Evolutionary conservation across 2,888 invertebrate genomes (phyloP), one percentile per base, ranked within the genome.

Genomic region (Drosophila incognita): DNA sequence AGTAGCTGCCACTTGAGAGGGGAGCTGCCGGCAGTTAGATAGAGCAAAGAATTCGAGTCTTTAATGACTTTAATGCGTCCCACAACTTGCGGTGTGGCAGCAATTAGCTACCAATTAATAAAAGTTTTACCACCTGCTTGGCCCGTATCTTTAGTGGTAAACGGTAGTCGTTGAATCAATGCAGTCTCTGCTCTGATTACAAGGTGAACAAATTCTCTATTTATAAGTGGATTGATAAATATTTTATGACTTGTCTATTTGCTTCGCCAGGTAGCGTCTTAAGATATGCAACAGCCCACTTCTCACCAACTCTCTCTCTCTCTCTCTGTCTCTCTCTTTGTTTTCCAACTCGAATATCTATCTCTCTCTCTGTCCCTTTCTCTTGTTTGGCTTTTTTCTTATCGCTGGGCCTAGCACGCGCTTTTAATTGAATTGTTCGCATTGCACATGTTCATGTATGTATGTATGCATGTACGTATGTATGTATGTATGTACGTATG

Each of bases 61-160:
- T 21, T 46, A 24, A 46, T 15, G 42, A 11, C 13, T 51, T 51
- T 27, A 35, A 46, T 21, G 33, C n/a, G 46, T n/a, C 48, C 27
- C 67, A 24, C 52, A 29, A 36, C 21, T 40, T 48, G 56, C 38
- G 56, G 24, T 15, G 36, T 27, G 49, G 48, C 35, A 48, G 76
- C 69, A 84, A 84, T 84, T 84, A 84, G 74, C 59, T 70, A 71
- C 57, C 81, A 71, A 84, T 84, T 84, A 87, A 87, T 87, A 84
- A 81, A 82, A 82, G 54, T 69, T 77, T 68, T 65, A 73, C 48
- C 59, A 62, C 62, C 46, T 48, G 46, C 60, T 38, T 33, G 60
- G n/a, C 53, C 58, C 63, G 66, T 83, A 82, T 81, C 78, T 62
- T 38, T 10, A 42, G 31, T 40, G 7, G 11, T n/a, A 35, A 54